phyloP scores from a whole-genome alignment of 2,113 vertebrate genomes.

The Herpetotheres cachinnans region DNA sequence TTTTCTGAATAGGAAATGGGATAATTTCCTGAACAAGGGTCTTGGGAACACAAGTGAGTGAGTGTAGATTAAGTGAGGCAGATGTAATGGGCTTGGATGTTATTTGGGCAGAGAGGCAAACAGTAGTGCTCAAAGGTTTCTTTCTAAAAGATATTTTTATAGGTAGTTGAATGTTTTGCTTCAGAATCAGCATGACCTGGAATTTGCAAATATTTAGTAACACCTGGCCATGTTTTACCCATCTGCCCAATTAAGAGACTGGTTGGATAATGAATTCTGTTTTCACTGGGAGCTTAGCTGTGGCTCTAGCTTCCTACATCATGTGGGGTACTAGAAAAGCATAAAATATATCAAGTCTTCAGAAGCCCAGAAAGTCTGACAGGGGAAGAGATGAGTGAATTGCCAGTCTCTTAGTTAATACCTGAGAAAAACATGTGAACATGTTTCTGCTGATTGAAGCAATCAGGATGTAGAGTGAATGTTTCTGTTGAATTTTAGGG shows the following conservation, averaged over 20 bases:
- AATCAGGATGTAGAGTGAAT: not conserved
- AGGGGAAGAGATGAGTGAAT: not conserved
- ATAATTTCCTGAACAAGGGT: conserved; percentile 41
- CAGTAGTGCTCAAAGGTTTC: not conserved
- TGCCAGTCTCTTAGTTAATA: not conserved
- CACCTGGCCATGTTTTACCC: not conserved
- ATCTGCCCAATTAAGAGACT: not conserved
- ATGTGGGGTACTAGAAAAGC: not conserved
- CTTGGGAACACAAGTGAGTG: not conserved
- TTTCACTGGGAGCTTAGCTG: not conserved
- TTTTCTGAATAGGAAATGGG: conserved; percentile 26
- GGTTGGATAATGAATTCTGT: not conserved
- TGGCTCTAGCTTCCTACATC: not conserved
- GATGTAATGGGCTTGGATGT: not conserved
- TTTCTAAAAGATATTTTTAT: not conserved
- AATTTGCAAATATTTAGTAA: not conserved
- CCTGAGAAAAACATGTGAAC: not conserved
- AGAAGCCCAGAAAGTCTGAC: not conserved
- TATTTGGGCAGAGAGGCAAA: not conserved
- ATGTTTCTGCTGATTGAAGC: not conserved
- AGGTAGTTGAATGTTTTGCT: not conserved
- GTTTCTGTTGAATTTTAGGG: not conserved
- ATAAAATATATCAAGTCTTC: not conserved
- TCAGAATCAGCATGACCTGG: not conserved
- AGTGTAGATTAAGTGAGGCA: not conserved